Conservation (phyloP, 2,888 invertebrate species). For the Opisthograptis luteolata region DNA sequence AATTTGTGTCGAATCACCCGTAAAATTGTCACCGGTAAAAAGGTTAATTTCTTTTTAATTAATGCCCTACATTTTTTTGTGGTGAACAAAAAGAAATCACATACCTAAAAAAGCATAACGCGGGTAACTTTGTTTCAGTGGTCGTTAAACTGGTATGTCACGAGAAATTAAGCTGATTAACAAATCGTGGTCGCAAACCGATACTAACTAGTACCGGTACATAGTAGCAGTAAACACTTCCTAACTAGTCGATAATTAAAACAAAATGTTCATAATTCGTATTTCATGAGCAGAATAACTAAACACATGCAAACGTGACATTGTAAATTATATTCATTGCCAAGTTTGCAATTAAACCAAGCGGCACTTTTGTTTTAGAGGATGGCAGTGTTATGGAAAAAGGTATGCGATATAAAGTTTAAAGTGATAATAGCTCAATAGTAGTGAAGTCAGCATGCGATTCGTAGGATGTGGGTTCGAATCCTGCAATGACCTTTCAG, state of each 20-base stretch:
- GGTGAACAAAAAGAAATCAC: constrained; percentile 27
- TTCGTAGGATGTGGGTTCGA: too few relatives aligned
- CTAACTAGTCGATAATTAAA: constrained; percentile 28
- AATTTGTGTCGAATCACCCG: constrained; percentile 73
- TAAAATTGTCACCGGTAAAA: constrained; percentile 71
- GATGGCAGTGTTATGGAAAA: too few relatives aligned
- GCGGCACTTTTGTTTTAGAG: neutral
- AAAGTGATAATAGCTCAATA: too few relatives aligned
- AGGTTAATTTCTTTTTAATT: constrained; percentile 54
- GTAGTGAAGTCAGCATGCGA: too few relatives aligned
- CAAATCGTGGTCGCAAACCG: constrained; percentile 18
- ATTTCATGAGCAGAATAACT: constrained; percentile 14
- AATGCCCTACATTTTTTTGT: constrained; percentile 55
- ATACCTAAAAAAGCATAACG: neutral
- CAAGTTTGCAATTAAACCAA: neutral
- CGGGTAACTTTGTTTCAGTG: constrained; percentile 15
- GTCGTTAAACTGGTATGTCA: constrained; percentile 30
- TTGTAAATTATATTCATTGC: constrained; percentile 2
- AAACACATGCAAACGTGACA: constrained; percentile 5
- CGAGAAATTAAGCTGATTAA: constrained; percentile 26
- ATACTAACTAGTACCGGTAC: constrained; percentile 19
- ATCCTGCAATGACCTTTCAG: too few relatives aligned
- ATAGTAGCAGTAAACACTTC: constrained; percentile 10
- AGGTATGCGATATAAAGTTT: too few relatives aligned
- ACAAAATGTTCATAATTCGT: constrained; percentile 27